Evolutionary conservation across 2,113 vertebrate species (phyloP), one percentile per base, ranked within the genome.

Genomic region (Eira barbara): DNA sequence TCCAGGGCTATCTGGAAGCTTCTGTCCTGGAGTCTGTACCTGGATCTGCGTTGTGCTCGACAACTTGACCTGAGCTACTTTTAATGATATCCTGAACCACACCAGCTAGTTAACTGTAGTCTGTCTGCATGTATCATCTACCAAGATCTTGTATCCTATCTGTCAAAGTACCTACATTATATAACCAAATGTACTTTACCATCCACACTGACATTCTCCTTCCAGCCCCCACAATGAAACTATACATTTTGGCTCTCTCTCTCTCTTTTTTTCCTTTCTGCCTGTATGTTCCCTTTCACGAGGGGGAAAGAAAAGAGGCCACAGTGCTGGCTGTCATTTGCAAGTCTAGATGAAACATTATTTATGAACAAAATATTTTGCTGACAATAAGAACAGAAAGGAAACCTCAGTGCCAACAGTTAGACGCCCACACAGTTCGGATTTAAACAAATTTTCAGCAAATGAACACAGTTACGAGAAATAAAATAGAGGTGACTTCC

Each of bases 301-400:
- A 90, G 42, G 52, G 27, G 36, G 17, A n/a, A 7, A 69, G 63
- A 76, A 91, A 86, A 95, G 42, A 93, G 83, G 31, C 87, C 47
- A 36, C 36, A 61, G 90, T 71, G 34, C 82, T 96, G 90, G 82
- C 84, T 92, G 90, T 97, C 90, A 96, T 98, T 97, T 97, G 94
- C 87, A 97, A 97, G 95, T 97, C 90, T 96, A 95, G 94, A 96
- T 96, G 98, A 96, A 97, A 97, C 84, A 96, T 96, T 98, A 97
- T 97, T 97, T 98, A 97, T 95, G 95, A 84, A 82, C 93, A 92
- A 97, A 97, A 97, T 97, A 98, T 97, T 97, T 98, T 98, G 94
- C 97, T 97, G 97, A 97, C 96, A 96, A 96, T 97, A 96, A 97
- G 55, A 96, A 96, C 94, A 97, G 96, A 97, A 97, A 96, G 92